phyloP scores from a whole-genome alignment of 2,888 invertebrate species.

The Hydraecia micacea region DNA sequence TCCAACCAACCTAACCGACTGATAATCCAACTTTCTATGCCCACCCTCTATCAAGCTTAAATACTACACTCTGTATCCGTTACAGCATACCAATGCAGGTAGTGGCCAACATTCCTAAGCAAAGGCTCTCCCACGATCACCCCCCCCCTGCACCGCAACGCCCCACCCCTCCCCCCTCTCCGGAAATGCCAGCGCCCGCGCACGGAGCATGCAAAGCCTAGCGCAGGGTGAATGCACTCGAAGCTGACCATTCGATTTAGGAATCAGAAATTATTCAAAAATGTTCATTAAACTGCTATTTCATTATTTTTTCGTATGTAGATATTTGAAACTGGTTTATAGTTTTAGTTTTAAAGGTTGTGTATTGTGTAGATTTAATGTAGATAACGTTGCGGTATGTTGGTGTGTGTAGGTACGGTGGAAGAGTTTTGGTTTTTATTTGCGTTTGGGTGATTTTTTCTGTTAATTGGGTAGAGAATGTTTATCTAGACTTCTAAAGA shows the following conservation, averaged over 20 bases:
- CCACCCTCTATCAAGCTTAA: conserved; percentile 33
- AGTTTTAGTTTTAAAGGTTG: conserved; percentile 22
- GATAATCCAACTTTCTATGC: conserved; percentile 37
- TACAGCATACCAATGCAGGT: conserved; percentile 73
- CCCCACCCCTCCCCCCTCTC: conserved; percentile 70
- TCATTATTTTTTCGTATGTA: not conserved
- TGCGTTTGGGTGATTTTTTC: not conserved
- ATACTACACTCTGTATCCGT: conserved; percentile 66
- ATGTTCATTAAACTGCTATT: conserved; percentile 3
- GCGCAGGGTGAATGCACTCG: conserved; percentile 77
- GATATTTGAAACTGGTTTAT: conserved; percentile 18
- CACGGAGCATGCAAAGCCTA: conserved; percentile 82
- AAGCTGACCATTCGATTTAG: conserved; percentile 66
- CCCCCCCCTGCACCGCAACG: conserved; percentile 66
- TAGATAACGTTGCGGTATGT: conserved; percentile 4
- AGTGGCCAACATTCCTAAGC: conserved; percentile 78
- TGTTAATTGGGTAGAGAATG: not conserved
- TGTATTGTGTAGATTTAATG: not conserved
- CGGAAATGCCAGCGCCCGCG: conserved; percentile 84
- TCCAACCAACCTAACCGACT: conserved; percentile 22
- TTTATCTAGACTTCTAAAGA: not conserved
- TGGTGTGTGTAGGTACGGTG: not conserved
- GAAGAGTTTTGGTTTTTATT: not conserved
- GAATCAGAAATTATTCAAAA: conserved; percentile 71
- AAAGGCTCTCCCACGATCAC: conserved; percentile 77